These are phyloP conservation scores for Torymus auratus DNA, from an alignment of 2,888 invertebrate species.

Conservation along the genomic window DNA sequence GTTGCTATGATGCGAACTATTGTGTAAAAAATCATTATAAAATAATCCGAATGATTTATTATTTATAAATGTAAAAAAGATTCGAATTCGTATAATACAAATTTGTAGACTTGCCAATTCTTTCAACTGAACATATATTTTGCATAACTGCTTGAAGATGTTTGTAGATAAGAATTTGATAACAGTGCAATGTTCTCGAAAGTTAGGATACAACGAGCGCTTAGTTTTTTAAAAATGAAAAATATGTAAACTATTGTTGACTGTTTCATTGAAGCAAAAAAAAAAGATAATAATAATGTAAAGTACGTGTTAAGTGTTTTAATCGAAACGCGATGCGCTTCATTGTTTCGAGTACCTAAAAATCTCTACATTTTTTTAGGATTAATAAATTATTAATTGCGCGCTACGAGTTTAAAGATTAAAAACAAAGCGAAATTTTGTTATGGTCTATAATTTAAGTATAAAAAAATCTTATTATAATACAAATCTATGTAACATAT, in stretches of 20 bases:
- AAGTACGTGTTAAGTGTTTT: slow-evolving; percentile 38
- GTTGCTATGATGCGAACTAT: slow-evolving; percentile 30
- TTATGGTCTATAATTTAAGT: slow-evolving; percentile 48
- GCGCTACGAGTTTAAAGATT: slow-evolving; percentile 34
- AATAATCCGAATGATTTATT: slow-evolving; percentile 28
- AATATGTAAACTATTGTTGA: slow-evolving; percentile 42
- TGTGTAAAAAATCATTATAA: slow-evolving; percentile 22
- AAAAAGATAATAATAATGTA: slow-evolving; percentile 29
- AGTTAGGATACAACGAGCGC: slow-evolving; percentile 35
- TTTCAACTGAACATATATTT: slow-evolving; percentile 31
- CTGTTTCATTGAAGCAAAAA: slow-evolving; percentile 24
- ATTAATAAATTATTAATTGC: slow-evolving; percentile 52
- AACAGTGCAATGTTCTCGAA: slow-evolving; percentile 40
- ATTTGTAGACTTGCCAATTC: slow-evolving; percentile 37
- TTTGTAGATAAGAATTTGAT: slow-evolving; percentile 39
- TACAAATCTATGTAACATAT: slow-evolving; percentile 37
- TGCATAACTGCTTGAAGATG: slow-evolving; percentile 32
- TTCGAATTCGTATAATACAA: slow-evolving; percentile 44
- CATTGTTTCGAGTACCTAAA: slow-evolving; percentile 21
- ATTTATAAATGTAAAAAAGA: slow-evolving; percentile 39
- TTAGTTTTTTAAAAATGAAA: slow-evolving; percentile 43
- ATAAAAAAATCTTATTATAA: slow-evolving; percentile 53
- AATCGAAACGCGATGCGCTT: slow-evolving; percentile 31
- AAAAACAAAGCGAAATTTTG: slow-evolving; percentile 26
- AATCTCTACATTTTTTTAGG: slow-evolving; percentile 35